Base-by-base conservation (phyloP, 2,797 vertebrate species). In the Acomys russatus region DNA sequence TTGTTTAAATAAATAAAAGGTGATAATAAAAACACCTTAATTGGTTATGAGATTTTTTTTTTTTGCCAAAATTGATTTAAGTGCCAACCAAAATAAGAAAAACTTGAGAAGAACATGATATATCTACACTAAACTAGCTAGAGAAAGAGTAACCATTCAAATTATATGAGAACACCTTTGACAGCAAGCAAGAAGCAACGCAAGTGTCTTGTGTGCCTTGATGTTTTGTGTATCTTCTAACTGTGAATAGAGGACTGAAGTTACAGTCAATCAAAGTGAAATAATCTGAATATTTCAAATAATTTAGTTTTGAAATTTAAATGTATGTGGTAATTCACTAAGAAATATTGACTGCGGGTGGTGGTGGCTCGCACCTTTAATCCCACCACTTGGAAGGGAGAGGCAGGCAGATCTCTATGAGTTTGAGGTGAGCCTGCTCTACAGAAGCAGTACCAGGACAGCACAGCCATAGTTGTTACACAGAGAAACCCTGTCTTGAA, bases 271-370 rank as follows among this genome's bases (percentile, higher is more conserved):
- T 18, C 18, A 73, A 12, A 86, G 25, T 78, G 2, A 73, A 96
- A 73, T 68, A 22, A 86, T 85, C 35, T 70, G 38, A 10, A 93
- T 54, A 87, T 93, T 49, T 35, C 70, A 79, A 93, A 77, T 80
- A 68, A 28, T 82, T 63, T 28, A 38, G n/a, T 56, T 56, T n/a
- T 79, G 18, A 56, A n/a, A 59, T 79, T 79, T 59, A 79, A 61
- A 38, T 61, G 35, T 25, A 51, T 14, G 11, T 89, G 51, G 8
- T 90, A 54, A 6, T 61, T 74, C 8, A 74, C 28, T 83, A 71
- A 59, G 3, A 30, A 77, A 4, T 44, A 44, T 3, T 44, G 44
- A 44, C 44, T 44, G 44, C 44, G 44, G 44, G 44, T 44, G 44
- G 44, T 44, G 44, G 44, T 44, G 44, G 44, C 44, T 44, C 4